A percentile compares a stretch with the other conserved stretches of the same genome.
Conservation (phyloP, 2,888 invertebrate genomes). For the Drosophila mettleri region DNA sequence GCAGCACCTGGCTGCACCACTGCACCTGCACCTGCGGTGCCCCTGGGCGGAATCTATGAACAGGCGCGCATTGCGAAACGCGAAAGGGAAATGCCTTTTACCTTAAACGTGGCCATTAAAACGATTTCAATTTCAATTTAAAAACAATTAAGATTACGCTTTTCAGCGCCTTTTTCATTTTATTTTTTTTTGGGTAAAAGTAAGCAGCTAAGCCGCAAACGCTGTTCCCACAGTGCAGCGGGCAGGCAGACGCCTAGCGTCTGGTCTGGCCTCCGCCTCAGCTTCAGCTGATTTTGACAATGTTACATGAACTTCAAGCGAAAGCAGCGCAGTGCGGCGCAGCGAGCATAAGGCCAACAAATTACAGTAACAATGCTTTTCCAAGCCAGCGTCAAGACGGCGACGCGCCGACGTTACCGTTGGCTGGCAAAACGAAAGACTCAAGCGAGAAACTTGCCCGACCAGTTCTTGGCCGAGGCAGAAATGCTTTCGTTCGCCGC, state of each 20-base stretch:
- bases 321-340: constrained; percentile 69
- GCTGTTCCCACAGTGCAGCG: constrained; percentile 49
- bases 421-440: constrained; percentile 80
- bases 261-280: constrained; percentile 18
- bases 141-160: constrained; percentile 71
- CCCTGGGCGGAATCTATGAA: background rate
- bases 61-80: constrained; percentile 44
- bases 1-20: constrained; percentile 38
- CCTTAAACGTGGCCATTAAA: constrained; percentile 46
- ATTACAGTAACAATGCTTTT: constrained; percentile 72
- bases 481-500: constrained; percentile 62
- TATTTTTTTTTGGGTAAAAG: constrained; percentile 69
- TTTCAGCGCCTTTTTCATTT: constrained; percentile 43
- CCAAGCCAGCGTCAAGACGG: constrained; percentile 43
- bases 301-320: constrained; percentile 84
- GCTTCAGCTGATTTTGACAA: constrained; percentile 76
- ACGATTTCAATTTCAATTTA: constrained; percentile 70
- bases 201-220: constrained; percentile 26
- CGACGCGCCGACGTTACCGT: constrained; percentile 59
- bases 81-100: constrained; percentile 77
- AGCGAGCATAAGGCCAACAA: constrained; percentile 63
- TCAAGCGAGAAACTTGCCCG: constrained; percentile 79
- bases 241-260: constrained; percentile 17
- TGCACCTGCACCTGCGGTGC: constrained; percentile 20
- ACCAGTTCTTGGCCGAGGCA: constrained; percentile 67